Percentiles rank a stretch among this genome's conserved stretches.
Evolutionary conservation across 1,140 invertebrate species (phyloP).

Genomic region (Tribolium madens): DNA sequence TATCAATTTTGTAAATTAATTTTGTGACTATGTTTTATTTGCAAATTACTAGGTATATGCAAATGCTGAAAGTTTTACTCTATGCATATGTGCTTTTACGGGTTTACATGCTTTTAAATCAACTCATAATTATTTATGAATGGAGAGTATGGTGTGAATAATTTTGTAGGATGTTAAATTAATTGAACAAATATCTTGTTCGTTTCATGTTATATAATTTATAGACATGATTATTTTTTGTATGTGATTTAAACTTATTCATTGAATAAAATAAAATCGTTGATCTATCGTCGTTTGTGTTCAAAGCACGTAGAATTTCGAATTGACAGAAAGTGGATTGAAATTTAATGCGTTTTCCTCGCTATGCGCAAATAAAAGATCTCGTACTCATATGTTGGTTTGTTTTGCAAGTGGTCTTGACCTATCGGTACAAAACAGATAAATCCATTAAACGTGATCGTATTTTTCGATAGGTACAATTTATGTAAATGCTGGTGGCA

Average conservation of each 20-base stretch:
- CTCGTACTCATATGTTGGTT: neutral
- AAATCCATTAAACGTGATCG: slow-evolving; percentile 6
- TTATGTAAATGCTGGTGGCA: neutral
- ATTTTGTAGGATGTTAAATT: slow-evolving; percentile 14
- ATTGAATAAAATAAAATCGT: neutral
- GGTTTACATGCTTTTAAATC: neutral
- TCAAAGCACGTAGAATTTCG: slow-evolving; percentile 17
- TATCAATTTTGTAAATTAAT: neutral
- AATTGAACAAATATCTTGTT: slow-evolving; percentile 8
- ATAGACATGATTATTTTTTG: neutral
- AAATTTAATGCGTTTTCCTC: slow-evolving; percentile 15
- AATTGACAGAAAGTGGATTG: slow-evolving; percentile 18
- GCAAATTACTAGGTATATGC: neutral
- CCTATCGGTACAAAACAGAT: neutral
- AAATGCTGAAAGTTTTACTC: neutral
- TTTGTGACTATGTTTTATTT: neutral
- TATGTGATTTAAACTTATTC: neutral
- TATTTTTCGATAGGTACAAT: neutral
- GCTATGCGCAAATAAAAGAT: slow-evolving; percentile 4
- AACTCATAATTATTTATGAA: neutral
- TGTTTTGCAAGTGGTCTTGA: slow-evolving; percentile 7
- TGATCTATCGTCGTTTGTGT: neutral
- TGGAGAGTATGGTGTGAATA: neutral
- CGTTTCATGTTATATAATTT: slow-evolving; percentile 2
- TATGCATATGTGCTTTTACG: neutral